Percentiles rank a stretch among this genome's conserved stretches.
These are phyloP conservation scores for Gambusia affinis DNA, from an alignment of 2,113 vertebrate genomes.

Conservation along the genomic window DNA sequence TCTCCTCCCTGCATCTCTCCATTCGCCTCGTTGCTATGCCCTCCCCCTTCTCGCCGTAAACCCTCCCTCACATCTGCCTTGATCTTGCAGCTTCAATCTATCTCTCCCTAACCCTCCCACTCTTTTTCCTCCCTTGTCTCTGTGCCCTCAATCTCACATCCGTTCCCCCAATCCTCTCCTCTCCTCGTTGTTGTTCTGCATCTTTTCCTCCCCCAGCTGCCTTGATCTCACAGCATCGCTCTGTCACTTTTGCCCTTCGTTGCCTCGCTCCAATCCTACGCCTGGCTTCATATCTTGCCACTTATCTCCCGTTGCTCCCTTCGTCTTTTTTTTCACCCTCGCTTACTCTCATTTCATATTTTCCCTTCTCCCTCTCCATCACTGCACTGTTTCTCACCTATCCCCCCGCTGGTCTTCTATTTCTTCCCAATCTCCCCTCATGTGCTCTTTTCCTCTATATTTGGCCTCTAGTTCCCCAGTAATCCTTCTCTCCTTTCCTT, in stretches of 20 bases:
- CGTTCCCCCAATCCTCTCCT: slow-evolving; percentile 7
- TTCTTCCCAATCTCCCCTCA: slow-evolving; percentile 32
- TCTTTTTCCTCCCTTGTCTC: slow-evolving; percentile 39
- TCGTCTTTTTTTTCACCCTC: slow-evolving; percentile 11
- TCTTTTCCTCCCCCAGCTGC: slow-evolving; percentile 38
- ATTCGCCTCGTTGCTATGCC: slow-evolving; percentile 47
- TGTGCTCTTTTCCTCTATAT: slow-evolving; percentile 25
- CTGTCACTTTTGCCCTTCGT: slow-evolving; percentile 31
- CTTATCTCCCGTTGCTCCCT: slow-evolving; percentile 18
- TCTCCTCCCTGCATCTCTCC: slow-evolving; percentile 57
- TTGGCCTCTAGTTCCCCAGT: slow-evolving; percentile 24
- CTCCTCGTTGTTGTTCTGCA: slow-evolving; percentile 11
- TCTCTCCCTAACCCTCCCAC: slow-evolving; percentile 43
- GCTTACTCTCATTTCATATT: slow-evolving; percentile 34
- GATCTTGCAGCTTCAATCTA: slow-evolving; percentile 64
- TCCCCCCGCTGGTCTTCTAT: slow-evolving; percentile 35
- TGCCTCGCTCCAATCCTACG: slow-evolving; percentile 19
- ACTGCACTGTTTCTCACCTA: slow-evolving; percentile 41
- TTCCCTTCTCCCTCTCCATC: slow-evolving; percentile 33
- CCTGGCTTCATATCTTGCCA: slow-evolving; percentile 25
- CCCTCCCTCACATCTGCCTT: slow-evolving; percentile 65
- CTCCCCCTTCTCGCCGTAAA: slow-evolving; percentile 10
- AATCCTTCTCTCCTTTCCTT: slow-evolving; percentile 19
- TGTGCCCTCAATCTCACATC: slow-evolving; percentile 53
- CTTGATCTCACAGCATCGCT: slow-evolving; percentile 44